A percentile compares a stretch with the other conserved stretches of the same genome.
phyloP scores from a whole-genome alignment of 1,140 invertebrate species.

The Callitettix versicolor region DNA sequence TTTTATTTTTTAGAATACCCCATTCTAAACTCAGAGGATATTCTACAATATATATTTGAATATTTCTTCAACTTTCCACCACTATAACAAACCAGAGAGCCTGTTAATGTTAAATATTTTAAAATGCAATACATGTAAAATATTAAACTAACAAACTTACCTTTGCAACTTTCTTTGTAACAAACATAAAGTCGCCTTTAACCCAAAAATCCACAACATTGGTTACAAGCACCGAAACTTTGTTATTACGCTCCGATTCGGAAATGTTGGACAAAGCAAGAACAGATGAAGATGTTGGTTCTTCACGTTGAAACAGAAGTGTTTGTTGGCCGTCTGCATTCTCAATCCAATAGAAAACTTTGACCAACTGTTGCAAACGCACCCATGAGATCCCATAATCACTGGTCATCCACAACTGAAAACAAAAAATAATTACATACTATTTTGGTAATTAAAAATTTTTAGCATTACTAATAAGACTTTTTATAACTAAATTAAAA shows the following conservation, averaged over 20 bases:
- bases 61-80: too few relatives aligned
- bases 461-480: too few relatives aligned
- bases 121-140: too few relatives aligned
- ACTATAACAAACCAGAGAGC: too few relatives aligned
- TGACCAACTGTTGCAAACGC: conserved; percentile 57
- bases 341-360: conserved; percentile 30
- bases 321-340: conserved; percentile 33
- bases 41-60: too few relatives aligned
- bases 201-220: conserved; percentile 73
- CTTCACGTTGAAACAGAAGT: conserved; percentile 59
- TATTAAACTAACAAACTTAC: not conserved
- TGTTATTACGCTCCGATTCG: conserved; percentile 2
- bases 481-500: too few relatives aligned
- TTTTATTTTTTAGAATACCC: too few relatives aligned
- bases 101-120: too few relatives aligned
- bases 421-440: conserved; percentile 1
- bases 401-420: conserved; percentile 61
- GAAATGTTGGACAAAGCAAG: conserved; percentile 37
- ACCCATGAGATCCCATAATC: conserved; percentile 63
- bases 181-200: conserved; percentile 76
- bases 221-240: conserved; percentile 30
- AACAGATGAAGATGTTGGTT: conserved; percentile 49
- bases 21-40: too few relatives aligned
- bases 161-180: conserved; percentile 40
- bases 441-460: too few relatives aligned